These are phyloP conservation scores for Cephalotes varians DNA, from an alignment of 2,888 invertebrate species.

Conservation along the genomic window DNA sequence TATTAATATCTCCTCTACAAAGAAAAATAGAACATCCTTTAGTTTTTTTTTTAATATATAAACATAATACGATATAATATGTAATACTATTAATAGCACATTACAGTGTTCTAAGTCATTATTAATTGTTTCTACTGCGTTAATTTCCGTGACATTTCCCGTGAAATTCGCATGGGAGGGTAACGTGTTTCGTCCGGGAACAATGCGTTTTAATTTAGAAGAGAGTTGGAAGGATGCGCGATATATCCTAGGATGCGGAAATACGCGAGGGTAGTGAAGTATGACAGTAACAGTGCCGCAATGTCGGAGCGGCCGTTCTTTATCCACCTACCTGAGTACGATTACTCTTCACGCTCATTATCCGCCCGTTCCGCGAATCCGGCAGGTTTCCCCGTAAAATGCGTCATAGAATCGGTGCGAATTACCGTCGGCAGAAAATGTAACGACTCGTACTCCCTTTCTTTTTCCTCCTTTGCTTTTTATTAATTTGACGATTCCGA, in stretches of 20 bases:
- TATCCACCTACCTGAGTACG: slow-evolving; percentile 34
- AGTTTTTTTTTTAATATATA: too few species aligned
- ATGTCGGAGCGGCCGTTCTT: slow-evolving; percentile 32
- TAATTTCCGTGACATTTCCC: neutral
- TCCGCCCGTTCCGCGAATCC: slow-evolving; percentile 37
- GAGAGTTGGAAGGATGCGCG: slow-evolving; percentile 22
- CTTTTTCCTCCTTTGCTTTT: slow-evolving; percentile 24
- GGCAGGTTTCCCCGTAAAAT: slow-evolving; percentile 44
- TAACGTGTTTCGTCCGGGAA: neutral
- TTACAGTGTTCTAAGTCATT: neutral
- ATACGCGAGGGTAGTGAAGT: slow-evolving; percentile 21
- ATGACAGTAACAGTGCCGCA: slow-evolving; percentile 26
- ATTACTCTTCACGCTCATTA: slow-evolving; percentile 50
- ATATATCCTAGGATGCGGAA: slow-evolving; percentile 16
- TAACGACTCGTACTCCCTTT: slow-evolving; percentile 19
- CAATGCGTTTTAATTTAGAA: slow-evolving; percentile 43
- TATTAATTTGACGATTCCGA: slow-evolving; percentile 35
- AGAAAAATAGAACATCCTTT: neutral
- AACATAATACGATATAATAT: neutral
- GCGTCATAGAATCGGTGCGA: slow-evolving; percentile 45
- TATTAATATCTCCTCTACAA: neutral
- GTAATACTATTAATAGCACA: too few species aligned
- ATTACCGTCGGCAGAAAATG: slow-evolving; percentile 38
- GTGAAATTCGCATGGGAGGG: slow-evolving; percentile 4
- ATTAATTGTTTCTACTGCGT: neutral